These are phyloP conservation scores for Ochotona curzoniae DNA, from an alignment of 2,113 vertebrate genomes.

Conservation along the genomic window DNA sequence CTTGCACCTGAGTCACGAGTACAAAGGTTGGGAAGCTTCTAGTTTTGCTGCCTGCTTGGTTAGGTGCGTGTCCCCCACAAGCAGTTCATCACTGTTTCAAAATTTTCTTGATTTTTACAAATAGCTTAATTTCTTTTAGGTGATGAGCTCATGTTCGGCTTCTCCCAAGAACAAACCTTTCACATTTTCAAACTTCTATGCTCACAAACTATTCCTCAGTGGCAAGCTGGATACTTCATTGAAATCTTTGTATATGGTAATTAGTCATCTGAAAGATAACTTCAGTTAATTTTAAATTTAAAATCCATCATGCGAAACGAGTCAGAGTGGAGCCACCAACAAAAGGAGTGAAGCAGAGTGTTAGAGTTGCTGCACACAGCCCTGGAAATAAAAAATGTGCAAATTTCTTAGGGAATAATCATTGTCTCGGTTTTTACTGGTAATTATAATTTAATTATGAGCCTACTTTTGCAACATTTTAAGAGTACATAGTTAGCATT, in stretches of 20 bases:
- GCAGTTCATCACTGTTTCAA: background rate
- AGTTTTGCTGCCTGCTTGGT: background rate
- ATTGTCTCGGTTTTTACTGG: conserved; percentile 77
- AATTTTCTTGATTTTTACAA: conserved; percentile 5
- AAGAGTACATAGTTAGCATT: conserved; percentile 82
- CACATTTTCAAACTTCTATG: conserved; percentile 45
- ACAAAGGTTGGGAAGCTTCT: background rate
- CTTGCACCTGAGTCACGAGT: background rate
- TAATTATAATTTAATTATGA: conserved; percentile 86
- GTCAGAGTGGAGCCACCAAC: conserved; percentile 20
- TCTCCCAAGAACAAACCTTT: background rate
- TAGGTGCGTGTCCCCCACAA: background rate
- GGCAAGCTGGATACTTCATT: conserved; percentile 58
- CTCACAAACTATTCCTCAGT: conserved; percentile 69
- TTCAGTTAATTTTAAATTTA: conserved; percentile 66
- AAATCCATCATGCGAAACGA: conserved; percentile 75
- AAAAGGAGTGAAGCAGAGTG: conserved; percentile 63
- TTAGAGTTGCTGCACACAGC: conserved; percentile 22
- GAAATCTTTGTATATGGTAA: conserved; percentile 66
- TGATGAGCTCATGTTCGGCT: background rate
- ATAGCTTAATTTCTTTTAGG: background rate
- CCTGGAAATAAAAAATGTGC: conserved; percentile 58
- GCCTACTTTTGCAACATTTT: conserved; percentile 77
- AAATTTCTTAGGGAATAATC: conserved; percentile 74
- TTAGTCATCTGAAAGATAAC: conserved; percentile 70